These are phyloP conservation scores for Scyliorhinus canicula DNA, from an alignment of 2,797 vertebrate genomes.

Conservation along the genomic window DNA sequence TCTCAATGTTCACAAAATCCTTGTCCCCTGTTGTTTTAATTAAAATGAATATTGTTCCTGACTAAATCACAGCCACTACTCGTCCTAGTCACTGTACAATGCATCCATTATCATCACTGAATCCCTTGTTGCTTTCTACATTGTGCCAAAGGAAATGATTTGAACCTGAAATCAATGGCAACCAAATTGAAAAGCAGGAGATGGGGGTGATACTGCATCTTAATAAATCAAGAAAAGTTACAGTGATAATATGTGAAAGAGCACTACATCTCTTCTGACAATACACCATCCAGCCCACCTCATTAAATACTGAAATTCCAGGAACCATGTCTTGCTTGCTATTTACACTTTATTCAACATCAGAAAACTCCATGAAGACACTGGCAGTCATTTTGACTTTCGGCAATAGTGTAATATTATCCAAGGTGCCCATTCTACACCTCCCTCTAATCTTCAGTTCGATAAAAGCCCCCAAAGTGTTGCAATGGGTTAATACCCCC, in stretches of 20 bases:
- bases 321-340: no score
- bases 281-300: not conserved
- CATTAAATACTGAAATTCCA: not conserved
- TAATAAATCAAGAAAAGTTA: not conserved
- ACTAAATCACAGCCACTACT: not conserved
- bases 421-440: not conserved
- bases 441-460: not conserved
- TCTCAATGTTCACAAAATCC: not conserved
- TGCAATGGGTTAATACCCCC: not conserved
- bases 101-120: not conserved
- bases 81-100: not conserved
- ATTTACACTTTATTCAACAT: not conserved
- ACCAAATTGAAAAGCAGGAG: not conserved
- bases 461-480: not conserved
- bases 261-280: not conserved
- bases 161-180: not conserved
- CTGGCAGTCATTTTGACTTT: not conserved
- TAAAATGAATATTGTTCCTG: not conserved
- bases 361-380: not conserved
- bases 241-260: not conserved
- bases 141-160: not conserved
- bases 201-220: not conserved
- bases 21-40: not conserved
- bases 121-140: not conserved
- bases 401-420: not conserved